Evolutionary conservation across 2,888 invertebrate genomes (phyloP).

Genomic region (Tribolium freemani): DNA sequence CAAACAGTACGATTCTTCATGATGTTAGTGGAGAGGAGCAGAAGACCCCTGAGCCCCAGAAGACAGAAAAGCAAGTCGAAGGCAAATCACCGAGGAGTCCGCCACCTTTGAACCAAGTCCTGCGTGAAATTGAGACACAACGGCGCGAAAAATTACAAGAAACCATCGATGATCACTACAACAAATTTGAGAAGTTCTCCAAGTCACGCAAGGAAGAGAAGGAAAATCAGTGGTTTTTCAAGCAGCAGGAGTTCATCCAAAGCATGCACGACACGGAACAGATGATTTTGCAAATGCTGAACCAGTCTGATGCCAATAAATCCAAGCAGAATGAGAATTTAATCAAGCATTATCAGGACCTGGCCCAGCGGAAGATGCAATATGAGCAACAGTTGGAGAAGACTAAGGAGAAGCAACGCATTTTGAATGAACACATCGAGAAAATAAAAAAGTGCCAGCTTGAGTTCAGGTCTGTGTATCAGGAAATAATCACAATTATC

Average conservation of each 20-base stretch:
- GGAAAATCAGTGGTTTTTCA: slow-evolving; percentile 59
- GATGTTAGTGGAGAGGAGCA: not conserved
- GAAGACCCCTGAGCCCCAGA: not conserved
- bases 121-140: slow-evolving; percentile 56
- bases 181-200: slow-evolving; percentile 61
- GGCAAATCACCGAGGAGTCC: slow-evolving; percentile 55
- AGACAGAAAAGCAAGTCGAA: slow-evolving; percentile 23
- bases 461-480: slow-evolving; percentile 72
- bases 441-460: slow-evolving; percentile 72
- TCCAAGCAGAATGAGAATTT: slow-evolving; percentile 71
- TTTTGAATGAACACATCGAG: slow-evolving; percentile 65
- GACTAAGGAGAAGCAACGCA: slow-evolving; percentile 47
- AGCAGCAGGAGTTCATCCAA: slow-evolving; percentile 63
- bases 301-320: slow-evolving; percentile 72
- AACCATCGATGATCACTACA: slow-evolving; percentile 62
- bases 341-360: slow-evolving; percentile 65
- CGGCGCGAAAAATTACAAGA: slow-evolving; percentile 61
- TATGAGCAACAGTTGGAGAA: slow-evolving; percentile 69
- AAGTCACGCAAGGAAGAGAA: slow-evolving; percentile 58
- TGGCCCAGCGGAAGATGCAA: slow-evolving; percentile 68
- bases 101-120: slow-evolving; percentile 47
- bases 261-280: slow-evolving; percentile 69
- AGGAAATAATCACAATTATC: slow-evolving; percentile 70
- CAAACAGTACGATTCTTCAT: slow-evolving; percentile 55
- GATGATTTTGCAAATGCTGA: slow-evolving; percentile 68